phyloP scores from a whole-genome alignment of 1,140 invertebrate species.

The Semibalanus balanoides region DNA sequence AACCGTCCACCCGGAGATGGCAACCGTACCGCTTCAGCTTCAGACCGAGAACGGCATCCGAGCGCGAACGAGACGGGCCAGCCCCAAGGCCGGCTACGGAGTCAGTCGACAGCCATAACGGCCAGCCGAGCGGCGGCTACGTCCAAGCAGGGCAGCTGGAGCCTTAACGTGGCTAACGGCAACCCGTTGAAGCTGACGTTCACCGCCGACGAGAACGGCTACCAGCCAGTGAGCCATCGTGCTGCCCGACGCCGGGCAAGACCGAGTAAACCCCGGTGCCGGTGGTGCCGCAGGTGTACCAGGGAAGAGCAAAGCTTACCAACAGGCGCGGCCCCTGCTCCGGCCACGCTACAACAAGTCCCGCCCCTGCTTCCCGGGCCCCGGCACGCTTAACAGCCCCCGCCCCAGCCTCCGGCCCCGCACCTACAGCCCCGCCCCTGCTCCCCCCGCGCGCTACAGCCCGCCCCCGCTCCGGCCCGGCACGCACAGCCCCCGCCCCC shows the following conservation, averaged over 20 bases:
- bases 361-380: too few relatives aligned
- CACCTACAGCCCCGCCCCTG: too few relatives aligned
- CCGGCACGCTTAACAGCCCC: too few relatives aligned
- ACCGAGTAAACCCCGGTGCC: not conserved
- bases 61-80: too few relatives aligned
- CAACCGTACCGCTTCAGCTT: conserved; percentile 10
- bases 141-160: not conserved
- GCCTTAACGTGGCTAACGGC: not conserved
- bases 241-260: not conserved
- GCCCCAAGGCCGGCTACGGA: not conserved
- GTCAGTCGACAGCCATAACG: not conserved
- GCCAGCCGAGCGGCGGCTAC: not conserved
- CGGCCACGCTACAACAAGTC: not conserved
- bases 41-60: conserved; percentile 3
- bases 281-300: not conserved
- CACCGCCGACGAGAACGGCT: not conserved
- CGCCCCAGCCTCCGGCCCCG: too few relatives aligned
- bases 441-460: too few relatives aligned
- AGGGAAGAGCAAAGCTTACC: not conserved
- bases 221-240: not conserved
- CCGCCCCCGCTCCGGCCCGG: too few relatives aligned
- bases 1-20: conserved; percentile 1
- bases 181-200: not conserved
- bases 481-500: too few relatives aligned
- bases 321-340: too few relatives aligned